Evolutionary conservation across 1,140 invertebrate genomes (phyloP), one percentile per base, ranked within the genome.

Genomic region (Acromyrmex echinatior): DNA sequence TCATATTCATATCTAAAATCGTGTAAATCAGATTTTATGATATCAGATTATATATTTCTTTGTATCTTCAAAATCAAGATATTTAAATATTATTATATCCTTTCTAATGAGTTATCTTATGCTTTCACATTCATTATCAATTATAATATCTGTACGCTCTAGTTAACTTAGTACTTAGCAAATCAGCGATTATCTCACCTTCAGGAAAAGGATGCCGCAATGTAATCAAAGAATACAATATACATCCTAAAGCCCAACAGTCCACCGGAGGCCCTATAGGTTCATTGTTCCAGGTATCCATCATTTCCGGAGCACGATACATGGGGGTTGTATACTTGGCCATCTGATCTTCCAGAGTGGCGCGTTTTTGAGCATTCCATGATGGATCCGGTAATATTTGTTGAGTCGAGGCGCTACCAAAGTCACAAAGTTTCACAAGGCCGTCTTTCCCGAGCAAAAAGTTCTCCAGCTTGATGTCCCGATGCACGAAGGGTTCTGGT

Each of bases 181-280:
- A 70, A 70, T 49, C 21, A 4, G 1, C 5, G 1, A 70, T 70
- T 70, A 21, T 39, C 63, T 84, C 12, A 84, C 97, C 97, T 96
- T 99, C 99, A 94, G 99, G 98, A 95, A 99, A 99, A 12, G 99
- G 99, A 96, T 99, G 99, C 87, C 97, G 97, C 94, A 98, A 97
- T 94, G 98, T 99, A 94, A 99, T 99, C 14, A 99, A 95, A 45
- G 97, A 97, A 95, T 98, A 99, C 0, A 99, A 95, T 74, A 99
- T 97, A 95, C 99, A 99, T 7, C 99, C 99, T 28, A 99, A 95
- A 3, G 99, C 99, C 99, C 99, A 99, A 45, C 99, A 97, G 96
- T 99, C 99, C 4, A 97, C 97, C 21, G 98, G 97, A 86, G 97
- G 96, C 53, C 98, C 98, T 86, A 99, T 99, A 60, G 97, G 97